Base-by-base conservation (phyloP, 2,888 invertebrate species). In the Leptinotarsa peninsularis region DNA sequence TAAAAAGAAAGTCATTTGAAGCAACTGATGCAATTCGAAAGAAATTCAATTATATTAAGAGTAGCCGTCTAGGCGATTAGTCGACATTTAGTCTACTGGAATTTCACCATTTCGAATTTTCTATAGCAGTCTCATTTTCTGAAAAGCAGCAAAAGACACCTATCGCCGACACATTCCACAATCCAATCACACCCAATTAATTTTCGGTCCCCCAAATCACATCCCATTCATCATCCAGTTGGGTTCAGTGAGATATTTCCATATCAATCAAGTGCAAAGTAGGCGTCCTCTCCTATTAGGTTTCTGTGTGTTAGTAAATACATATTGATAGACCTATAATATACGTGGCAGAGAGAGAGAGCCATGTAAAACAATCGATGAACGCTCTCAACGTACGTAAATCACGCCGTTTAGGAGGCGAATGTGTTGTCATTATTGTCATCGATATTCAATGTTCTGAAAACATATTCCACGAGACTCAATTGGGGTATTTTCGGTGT, bases 191-290 rank as follows among this genome's bases (percentile, higher is more conserved):
- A 52, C 15, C 58, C 18, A 58, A 58, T 23, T 56, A 18, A 56
- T 56, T 56, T 18, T 18, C 56, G 5, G 15, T 58, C 18, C 13
- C 21, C 13, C 14, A 23, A 23, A 15, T 23, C 23, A 58, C 21
- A 15, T 14, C 2, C 21, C 23, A 58, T 58, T 58, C 13, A 58
- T 23, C 14, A 21, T 21, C 23, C 15, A 52, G 4, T 52, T 52
- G 17, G 17, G 7, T 23, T 58, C 14, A 15, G 2, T 4, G 21
- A 58, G 58, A 58, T 23, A 58, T 27, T 21, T 58, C 58, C 58
- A 58, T 58, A 58, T 15, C 58, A 58, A 58, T 58, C 58, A 58
- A 23, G 4, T 15, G 15, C 58, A 58, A 58, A 58, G 58, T 58
- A 23, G 58, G 58, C 58, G 23, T 3, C 7, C 43, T 10, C 43